Percentiles rank a stretch among this genome's conserved stretches.
These are phyloP conservation scores for Drosophila greeni DNA, from an alignment of 2,888 invertebrate genomes.

Conservation along the genomic window DNA sequence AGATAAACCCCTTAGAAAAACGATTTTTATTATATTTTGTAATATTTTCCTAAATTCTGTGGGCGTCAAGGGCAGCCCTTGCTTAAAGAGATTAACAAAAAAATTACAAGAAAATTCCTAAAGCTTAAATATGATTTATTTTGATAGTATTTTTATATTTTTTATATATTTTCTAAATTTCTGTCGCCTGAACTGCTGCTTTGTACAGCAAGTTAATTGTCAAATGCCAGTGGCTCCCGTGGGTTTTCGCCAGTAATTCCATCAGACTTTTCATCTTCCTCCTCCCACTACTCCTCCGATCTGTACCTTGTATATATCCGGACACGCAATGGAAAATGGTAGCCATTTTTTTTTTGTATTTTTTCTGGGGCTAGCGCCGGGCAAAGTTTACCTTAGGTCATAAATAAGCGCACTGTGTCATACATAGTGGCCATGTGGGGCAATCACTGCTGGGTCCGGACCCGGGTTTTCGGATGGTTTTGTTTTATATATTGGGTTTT, in stretches of 20 bases:
- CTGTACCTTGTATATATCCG: background rate
- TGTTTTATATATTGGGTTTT: slow-evolving; percentile 24
- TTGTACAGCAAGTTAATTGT: slow-evolving; percentile 31
- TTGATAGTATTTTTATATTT: background rate
- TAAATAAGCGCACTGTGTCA: slow-evolving; percentile 52
- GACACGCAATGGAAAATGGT: slow-evolving; percentile 38
- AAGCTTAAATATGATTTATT: slow-evolving; percentile 2
- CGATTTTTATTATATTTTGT: background rate
- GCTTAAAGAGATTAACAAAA: background rate
- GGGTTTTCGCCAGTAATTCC: slow-evolving; percentile 21
- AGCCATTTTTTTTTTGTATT: slow-evolving; percentile 24
- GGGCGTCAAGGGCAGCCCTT: background rate
- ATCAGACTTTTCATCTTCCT: slow-evolving; percentile 17
- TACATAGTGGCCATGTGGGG: slow-evolving; percentile 50
- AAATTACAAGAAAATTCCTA: background rate
- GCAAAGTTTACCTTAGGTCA: slow-evolving; percentile 52
- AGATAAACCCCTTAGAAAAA: no score
- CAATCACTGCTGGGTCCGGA: slow-evolving; percentile 27
- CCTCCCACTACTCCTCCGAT: slow-evolving; percentile 9
- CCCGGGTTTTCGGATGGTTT: slow-evolving; percentile 28
- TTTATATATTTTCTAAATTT: background rate
- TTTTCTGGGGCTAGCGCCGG: slow-evolving; percentile 34
- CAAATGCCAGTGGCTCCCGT: slow-evolving; percentile 23
- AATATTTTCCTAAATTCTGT: background rate
- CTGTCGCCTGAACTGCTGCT: slow-evolving; percentile 27